Percentiles rank a stretch among this genome's conserved stretches.
Conservation (phyloP, 2,888 invertebrate genomes). For the Drosophila tripunctata region DNA sequence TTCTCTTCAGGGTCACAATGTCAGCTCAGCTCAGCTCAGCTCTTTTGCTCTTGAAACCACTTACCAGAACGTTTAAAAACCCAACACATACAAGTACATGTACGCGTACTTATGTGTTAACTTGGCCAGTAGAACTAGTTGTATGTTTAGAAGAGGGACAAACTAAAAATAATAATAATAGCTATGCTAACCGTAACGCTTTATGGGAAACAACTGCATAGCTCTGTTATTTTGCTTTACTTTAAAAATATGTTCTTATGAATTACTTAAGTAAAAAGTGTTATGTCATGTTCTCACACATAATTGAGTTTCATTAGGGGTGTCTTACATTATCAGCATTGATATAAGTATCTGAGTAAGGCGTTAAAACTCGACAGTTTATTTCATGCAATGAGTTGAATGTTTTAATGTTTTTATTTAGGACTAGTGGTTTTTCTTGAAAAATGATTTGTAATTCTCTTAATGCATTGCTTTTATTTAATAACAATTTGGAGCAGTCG, state of each 20-base stretch:
- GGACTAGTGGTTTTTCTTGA: too few relatives aligned
- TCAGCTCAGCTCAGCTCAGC: slow-evolving; percentile 53
- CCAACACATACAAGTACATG: slow-evolving; percentile 4
- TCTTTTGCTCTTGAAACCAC: slow-evolving; percentile 66
- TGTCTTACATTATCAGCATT: not conserved
- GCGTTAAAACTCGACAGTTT: too few relatives aligned
- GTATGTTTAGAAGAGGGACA: slow-evolving; percentile 7
- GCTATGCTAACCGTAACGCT: slow-evolving; percentile 68
- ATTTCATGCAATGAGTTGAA: not conserved
- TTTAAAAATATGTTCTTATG: too few relatives aligned
- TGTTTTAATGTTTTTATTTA: not conserved
- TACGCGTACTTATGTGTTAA: slow-evolving; percentile 4
- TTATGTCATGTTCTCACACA: slow-evolving; percentile 62
- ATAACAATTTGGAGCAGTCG: too few relatives aligned
- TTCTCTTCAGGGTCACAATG: slow-evolving; percentile 60
- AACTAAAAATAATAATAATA: slow-evolving; percentile 12
- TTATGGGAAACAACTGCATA: slow-evolving; percentile 44
- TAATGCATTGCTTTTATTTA: too few relatives aligned
- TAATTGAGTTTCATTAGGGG: not conserved
- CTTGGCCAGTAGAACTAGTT: slow-evolving; percentile 36
- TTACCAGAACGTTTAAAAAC: slow-evolving; percentile 59
- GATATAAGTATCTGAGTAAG: not conserved
- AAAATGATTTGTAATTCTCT: too few relatives aligned
- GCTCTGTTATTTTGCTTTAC: slow-evolving; percentile 31
- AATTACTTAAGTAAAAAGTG: slow-evolving; percentile 49